Evolutionary conservation across 2,888 invertebrate species (phyloP).

Genomic region (Matsumyia berberina): DNA sequence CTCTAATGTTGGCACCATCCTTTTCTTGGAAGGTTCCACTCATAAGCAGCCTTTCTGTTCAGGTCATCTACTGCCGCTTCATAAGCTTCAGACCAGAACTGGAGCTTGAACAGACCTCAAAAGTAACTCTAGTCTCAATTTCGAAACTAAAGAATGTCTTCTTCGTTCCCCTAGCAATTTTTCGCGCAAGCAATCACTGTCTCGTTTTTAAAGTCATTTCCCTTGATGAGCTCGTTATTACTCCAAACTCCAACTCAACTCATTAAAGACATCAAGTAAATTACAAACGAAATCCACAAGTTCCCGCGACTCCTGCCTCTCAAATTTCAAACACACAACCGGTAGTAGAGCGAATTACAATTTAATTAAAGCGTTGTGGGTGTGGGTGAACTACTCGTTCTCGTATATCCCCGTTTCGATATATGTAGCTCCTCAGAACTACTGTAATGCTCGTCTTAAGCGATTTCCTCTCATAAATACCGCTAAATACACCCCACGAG

Average conservation of each 20-base stretch:
- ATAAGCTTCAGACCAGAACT: too few species aligned
- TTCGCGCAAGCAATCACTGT: too few species aligned
- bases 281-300: background rate
- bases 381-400: conserved; percentile 11
- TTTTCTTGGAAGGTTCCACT: too few species aligned
- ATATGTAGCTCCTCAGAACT: conserved; percentile 28
- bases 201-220: too few species aligned
- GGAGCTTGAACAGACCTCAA: too few species aligned
- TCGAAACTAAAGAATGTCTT: too few species aligned
- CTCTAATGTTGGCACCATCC: too few species aligned
- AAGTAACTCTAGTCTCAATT: too few species aligned
- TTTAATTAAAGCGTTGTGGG: conserved; percentile 53
- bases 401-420: background rate
- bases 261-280: background rate
- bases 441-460: conserved; percentile 43
- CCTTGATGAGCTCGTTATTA: background rate
- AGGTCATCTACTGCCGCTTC: too few species aligned
- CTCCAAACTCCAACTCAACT: background rate
- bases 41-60: too few species aligned
- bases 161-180: too few species aligned
- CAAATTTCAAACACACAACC: conserved; percentile 8
- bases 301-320: background rate
- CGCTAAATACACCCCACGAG: conserved; percentile 60
- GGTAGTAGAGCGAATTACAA: conserved; percentile 29
- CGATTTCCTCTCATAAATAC: conserved; percentile 53